Percentiles rank a stretch among this genome's conserved stretches.
Evolutionary conservation across 2,113 vertebrate species (phyloP).

Genomic region (Shinisaurus crocodilurus): DNA sequence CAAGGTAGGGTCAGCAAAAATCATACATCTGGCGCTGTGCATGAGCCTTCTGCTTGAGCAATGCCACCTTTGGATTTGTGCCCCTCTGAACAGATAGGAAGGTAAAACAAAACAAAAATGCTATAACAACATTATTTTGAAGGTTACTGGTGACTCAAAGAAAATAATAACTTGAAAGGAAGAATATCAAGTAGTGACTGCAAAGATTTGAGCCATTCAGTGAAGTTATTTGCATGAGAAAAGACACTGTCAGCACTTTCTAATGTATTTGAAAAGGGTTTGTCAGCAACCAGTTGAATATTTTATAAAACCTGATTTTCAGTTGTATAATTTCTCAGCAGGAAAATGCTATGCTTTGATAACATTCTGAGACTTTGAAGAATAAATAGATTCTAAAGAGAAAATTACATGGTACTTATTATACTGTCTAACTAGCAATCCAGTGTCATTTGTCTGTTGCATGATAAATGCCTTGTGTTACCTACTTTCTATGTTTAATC

Average conservation of each 20-base stretch:
- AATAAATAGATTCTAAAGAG: conserved; percentile 85
- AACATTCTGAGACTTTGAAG: conserved; percentile 78
- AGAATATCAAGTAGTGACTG: conserved; percentile 33
- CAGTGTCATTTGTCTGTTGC: conserved; percentile 78
- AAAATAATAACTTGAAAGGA: conserved; percentile 42
- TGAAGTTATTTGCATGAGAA: conserved; percentile 47
- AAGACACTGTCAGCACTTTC: conserved; percentile 45
- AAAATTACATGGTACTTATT: conserved; percentile 85
- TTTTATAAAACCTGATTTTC: conserved; percentile 77
- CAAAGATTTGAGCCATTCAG: conserved; percentile 30
- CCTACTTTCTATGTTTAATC: conserved; percentile 73
- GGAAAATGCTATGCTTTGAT: conserved; percentile 79
- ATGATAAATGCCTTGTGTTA: conserved; percentile 79
- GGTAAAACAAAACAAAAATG: neutral
- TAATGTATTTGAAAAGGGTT: conserved; percentile 69
- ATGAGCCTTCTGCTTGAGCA: neutral
- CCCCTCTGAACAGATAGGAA: neutral
- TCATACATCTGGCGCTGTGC: no score
- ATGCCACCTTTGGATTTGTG: neutral
- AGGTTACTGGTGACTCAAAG: conserved; percentile 27
- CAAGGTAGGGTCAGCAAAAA: neutral
- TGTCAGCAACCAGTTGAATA: conserved; percentile 68
- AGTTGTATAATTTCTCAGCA: conserved; percentile 75
- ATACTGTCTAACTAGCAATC: conserved; percentile 79
- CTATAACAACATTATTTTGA: conserved; percentile 31